Evolutionary conservation across 2,888 invertebrate species (phyloP).

Genomic region (Ormyrus pomaceus): DNA sequence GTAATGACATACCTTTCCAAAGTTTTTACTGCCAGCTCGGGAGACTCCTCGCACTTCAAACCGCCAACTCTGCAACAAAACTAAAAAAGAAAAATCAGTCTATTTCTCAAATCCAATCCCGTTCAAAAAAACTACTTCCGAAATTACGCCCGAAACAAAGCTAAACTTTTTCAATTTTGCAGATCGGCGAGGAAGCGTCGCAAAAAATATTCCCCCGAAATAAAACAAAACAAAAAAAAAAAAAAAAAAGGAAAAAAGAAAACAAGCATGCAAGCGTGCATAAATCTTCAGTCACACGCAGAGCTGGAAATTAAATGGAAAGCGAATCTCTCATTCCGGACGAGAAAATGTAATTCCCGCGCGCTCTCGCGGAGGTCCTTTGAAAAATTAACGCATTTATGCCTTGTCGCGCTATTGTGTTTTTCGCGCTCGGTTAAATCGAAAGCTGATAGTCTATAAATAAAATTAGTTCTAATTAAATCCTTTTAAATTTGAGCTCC

Average conservation of each 20-base stretch:
- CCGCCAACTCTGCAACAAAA: conserved; percentile 1
- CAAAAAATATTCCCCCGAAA: too few species aligned
- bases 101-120: too few species aligned
- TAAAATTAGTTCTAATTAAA: conserved; percentile 42
- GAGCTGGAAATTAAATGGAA: too few species aligned
- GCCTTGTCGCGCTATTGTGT: neutral
- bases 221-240: too few species aligned
- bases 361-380: neutral
- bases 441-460: conserved; percentile 16
- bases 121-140: neutral
- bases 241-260: too few species aligned
- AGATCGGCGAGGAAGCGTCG: conserved; percentile 10
- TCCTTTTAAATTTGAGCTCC: conserved; percentile 3
- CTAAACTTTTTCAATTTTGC: conserved; percentile 33
- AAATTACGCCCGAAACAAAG: conserved; percentile 17
- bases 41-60: neutral
- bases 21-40: neutral
- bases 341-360: conserved; percentile 44
- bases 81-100: conserved; percentile 1
- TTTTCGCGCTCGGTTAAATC: conserved; percentile 7
- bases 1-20: too few species aligned
- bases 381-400: conserved; percentile 41
- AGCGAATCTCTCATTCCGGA: neutral
- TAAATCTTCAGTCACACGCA: too few species aligned
- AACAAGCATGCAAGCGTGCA: neutral